These are phyloP conservation scores for Drosophila lini DNA, from an alignment of 1,140 invertebrate genomes.

Conservation along the genomic window DNA sequence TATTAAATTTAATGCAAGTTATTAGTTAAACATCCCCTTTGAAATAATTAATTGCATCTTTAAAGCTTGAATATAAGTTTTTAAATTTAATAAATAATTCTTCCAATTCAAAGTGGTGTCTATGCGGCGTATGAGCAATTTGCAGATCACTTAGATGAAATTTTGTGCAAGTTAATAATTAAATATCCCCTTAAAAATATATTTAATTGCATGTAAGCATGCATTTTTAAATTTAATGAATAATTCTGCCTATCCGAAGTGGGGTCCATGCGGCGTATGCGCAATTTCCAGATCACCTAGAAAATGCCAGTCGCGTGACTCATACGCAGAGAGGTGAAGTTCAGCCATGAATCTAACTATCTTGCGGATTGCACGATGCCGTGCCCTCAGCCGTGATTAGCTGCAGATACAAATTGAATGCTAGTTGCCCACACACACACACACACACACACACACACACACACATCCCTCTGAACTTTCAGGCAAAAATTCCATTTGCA, in stretches of 20 bases:
- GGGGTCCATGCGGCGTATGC: conserved; percentile 48
- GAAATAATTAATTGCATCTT: not conserved
- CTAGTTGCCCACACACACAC: conserved; percentile 40
- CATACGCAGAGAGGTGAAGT: conserved; percentile 68
- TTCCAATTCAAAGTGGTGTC: not conserved
- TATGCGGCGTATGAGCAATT: too few species aligned
- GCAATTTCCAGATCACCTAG: conserved; percentile 36
- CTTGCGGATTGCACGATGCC: conserved; percentile 56
- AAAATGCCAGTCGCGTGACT: conserved; percentile 49
- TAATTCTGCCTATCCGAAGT: too few species aligned
- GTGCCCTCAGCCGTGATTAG: conserved; percentile 69
- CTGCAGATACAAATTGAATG: conserved; percentile 56
- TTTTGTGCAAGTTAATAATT: conserved; percentile 6
- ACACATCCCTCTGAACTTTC: conserved; percentile 49
- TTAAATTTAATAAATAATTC: not conserved
- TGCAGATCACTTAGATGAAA: not conserved
- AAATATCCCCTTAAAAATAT: not conserved
- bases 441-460: conserved; percentile 10
- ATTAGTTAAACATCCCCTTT: too few species aligned
- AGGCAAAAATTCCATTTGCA: conserved; percentile 70
- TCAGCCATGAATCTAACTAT: conserved; percentile 58
- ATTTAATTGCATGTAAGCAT: too few species aligned
- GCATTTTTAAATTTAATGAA: not conserved
- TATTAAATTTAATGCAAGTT: conserved; percentile 40
- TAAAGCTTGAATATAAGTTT: not conserved